A percentile compares a stretch with the other conserved stretches of the same genome.
These are phyloP conservation scores for Eriosoma lanigerum DNA, from an alignment of 1,140 invertebrate genomes.

Conservation along the genomic window DNA sequence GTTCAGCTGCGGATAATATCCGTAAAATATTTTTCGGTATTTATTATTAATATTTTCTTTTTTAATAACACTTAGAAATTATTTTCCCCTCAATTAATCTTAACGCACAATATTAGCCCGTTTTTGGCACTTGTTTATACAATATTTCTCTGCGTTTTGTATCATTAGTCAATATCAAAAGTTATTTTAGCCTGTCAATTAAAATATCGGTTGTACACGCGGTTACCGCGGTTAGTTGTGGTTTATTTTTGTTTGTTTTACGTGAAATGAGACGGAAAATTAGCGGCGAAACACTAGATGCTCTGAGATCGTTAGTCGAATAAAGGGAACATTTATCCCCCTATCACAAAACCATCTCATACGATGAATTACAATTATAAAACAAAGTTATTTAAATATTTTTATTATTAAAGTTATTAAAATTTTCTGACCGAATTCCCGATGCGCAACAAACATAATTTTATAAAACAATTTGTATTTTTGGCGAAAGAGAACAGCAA, in stretches of 20 bases:
- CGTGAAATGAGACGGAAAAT: constrained; percentile 17
- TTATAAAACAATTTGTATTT: too few relatives aligned
- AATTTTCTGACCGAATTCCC: too few relatives aligned
- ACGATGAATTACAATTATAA: too few relatives aligned
- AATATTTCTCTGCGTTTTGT: neutral
- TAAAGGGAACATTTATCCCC: too few relatives aligned
- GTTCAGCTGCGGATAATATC: too few relatives aligned
- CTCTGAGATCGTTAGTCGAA: neutral
- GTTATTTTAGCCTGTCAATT: constrained; percentile 46
- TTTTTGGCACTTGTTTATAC: constrained; percentile 5
- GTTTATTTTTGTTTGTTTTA: neutral
- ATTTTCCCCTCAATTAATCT: constrained; percentile 46
- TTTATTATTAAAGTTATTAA: too few relatives aligned
- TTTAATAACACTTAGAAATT: constrained; percentile 38
- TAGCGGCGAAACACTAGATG: neutral
- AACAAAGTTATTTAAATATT: too few relatives aligned
- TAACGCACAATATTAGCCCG: neutral
- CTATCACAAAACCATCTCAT: too few relatives aligned
- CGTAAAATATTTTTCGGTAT: too few relatives aligned
- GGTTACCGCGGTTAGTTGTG: too few relatives aligned
- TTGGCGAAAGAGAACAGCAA: too few relatives aligned
- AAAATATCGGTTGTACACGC: constrained; percentile 10
- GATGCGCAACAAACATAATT: too few relatives aligned
- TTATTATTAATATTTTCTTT: constrained; percentile 13
- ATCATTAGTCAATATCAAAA: constrained; percentile 46